Evolutionary conservation across 2,113 vertebrate genomes (phyloP).

Genomic region (Albula glossodonta): DNA sequence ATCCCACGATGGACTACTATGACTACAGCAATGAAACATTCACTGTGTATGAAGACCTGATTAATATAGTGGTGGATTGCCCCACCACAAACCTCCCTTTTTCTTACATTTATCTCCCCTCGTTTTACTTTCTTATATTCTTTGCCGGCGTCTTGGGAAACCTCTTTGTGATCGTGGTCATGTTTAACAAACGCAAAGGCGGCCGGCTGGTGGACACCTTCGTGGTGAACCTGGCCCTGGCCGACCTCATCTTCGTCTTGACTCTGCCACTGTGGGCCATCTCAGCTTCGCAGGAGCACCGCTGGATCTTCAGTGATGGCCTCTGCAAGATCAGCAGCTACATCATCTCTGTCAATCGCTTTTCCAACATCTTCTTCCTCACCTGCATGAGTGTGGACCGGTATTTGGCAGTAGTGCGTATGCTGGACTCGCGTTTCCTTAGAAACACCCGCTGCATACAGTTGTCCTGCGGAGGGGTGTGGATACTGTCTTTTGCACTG

Average conservation of each 20-base stretch:
- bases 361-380: conserved; percentile 84
- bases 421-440: conserved; percentile 63
- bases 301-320: conserved; percentile 72
- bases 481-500: conserved; percentile 69
- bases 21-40: background rate
- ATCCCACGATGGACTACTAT: conserved; percentile 1
- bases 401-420: conserved; percentile 77
- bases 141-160: conserved; percentile 78
- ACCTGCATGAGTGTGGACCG: conserved; percentile 76
- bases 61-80: rapidly evolving
- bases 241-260: conserved; percentile 78
- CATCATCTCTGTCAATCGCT: conserved; percentile 76
- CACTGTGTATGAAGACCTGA: rapidly evolving
- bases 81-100: conserved; percentile 42
- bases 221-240: conserved; percentile 77
- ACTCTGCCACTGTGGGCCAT: conserved; percentile 81
- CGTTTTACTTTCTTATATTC: conserved; percentile 76
- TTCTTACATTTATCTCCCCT: conserved; percentile 65
- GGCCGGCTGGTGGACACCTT: conserved; percentile 81
- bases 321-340: conserved; percentile 83
- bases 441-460: conserved; percentile 59
- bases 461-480: conserved; percentile 63
- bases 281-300: conserved; percentile 52
- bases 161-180: conserved; percentile 73
- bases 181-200: conserved; percentile 51